These are phyloP conservation scores for Pimephales promelas DNA, from an alignment of 2,113 vertebrate genomes.

Conservation along the genomic window DNA sequence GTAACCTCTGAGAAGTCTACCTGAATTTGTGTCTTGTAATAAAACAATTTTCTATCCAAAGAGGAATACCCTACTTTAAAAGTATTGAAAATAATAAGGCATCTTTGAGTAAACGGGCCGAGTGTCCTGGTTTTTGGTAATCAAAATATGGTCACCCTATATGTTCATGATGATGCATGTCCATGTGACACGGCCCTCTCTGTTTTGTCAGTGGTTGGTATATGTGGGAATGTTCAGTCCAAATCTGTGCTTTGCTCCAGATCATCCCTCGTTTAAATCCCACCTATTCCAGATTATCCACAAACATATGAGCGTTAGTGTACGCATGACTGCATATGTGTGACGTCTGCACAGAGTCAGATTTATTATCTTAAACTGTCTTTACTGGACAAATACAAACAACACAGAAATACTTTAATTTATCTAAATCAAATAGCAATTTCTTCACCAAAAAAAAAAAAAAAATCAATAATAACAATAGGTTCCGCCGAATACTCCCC, in stretches of 20 bases:
- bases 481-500: not conserved
- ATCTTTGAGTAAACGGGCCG: too few relatives aligned
- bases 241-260: constrained; percentile 38
- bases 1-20: too few relatives aligned
- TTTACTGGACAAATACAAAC: not conserved
- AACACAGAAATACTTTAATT: not conserved
- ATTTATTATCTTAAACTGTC: not conserved
- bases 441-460: not conserved
- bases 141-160: too few relatives aligned
- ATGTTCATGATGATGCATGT: not conserved
- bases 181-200: not conserved
- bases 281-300: constrained; percentile 44
- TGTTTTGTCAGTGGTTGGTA: constrained; percentile 8
- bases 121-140: too few relatives aligned
- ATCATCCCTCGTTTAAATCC: constrained; percentile 39
- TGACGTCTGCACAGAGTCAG: not conserved
- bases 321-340: not conserved
- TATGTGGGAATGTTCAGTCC: constrained; percentile 4
- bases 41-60: too few relatives aligned
- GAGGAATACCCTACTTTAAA: too few relatives aligned
- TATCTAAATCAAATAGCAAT: not conserved
- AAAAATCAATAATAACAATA: not conserved
- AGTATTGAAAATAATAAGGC: too few relatives aligned
- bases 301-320: not conserved
- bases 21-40: too few relatives aligned